These are phyloP conservation scores for Eidolon dupreanum DNA, from an alignment of 2,797 vertebrate species.

Conservation along the genomic window DNA sequence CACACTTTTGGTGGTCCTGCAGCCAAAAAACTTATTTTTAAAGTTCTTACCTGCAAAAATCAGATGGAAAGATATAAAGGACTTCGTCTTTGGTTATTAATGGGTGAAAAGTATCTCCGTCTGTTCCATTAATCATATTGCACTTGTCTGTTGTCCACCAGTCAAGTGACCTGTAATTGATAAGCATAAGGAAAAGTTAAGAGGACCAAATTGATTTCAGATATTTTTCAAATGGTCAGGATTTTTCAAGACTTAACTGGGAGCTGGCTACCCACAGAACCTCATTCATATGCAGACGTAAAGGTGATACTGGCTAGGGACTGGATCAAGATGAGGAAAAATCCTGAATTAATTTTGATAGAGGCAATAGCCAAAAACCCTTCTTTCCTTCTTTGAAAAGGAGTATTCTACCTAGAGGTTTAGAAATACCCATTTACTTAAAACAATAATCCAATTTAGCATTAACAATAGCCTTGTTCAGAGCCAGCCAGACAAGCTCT, in stretches of 20 bases:
- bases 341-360: not conserved
- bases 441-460: not conserved
- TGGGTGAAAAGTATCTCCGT: constrained; percentile 94
- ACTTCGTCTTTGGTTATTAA: constrained; percentile 90
- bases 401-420: not conserved
- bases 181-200: not conserved
- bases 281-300: not conserved
- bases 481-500: not conserved
- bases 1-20: not conserved
- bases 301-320: not conserved
- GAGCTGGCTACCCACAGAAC: not conserved
- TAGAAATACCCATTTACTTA: not conserved
- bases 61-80: constrained; percentile 95
- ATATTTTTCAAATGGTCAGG: too few species aligned
- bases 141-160: constrained; percentile 94
- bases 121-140: constrained; percentile 99
- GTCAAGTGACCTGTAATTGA: constrained; percentile 86
- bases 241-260: not conserved
- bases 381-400: not conserved
- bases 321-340: not conserved
- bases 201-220: not conserved
- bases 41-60: constrained; percentile 94
- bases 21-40: not conserved
- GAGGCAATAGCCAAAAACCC: not conserved
- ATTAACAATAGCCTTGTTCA: not conserved